phyloP scores from a whole-genome alignment of 2,113 vertebrate species.

The Catharus minimus region DNA sequence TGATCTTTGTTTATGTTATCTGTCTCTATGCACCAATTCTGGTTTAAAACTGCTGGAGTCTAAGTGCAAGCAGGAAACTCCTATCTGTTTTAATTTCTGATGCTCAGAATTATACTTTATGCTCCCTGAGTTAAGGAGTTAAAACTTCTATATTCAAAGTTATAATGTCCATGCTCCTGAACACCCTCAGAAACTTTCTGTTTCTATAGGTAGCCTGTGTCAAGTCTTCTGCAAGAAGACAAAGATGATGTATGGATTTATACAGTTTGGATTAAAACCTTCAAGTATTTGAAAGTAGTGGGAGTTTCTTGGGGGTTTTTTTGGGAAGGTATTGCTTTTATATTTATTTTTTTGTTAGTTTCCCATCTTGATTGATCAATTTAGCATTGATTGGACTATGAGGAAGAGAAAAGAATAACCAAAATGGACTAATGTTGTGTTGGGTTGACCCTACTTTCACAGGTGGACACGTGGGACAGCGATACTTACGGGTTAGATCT shows the following conservation, averaged over 20 bases:
- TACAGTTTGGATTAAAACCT: not conserved
- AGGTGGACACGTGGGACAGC: conserved; percentile 41
- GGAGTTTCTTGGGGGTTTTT: not conserved
- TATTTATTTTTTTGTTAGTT: not conserved
- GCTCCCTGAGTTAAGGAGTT: not conserved
- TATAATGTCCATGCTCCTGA: not conserved
- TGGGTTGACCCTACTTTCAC: not conserved
- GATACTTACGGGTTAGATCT: conserved; percentile 28
- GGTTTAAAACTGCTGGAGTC: not conserved
- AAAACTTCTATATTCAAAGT: not conserved
- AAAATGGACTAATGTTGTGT: too few species aligned
- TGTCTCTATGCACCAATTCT: not conserved
- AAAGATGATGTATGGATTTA: not conserved
- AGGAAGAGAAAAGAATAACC: not conserved
- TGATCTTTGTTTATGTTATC: not conserved
- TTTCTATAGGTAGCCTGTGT: not conserved
- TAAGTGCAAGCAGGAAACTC: not conserved
- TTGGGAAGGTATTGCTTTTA: not conserved
- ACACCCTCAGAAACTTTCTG: not conserved
- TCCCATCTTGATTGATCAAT: not conserved
- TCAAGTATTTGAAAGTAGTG: not conserved
- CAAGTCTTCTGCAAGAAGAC: not conserved
- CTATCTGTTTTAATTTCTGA: not conserved
- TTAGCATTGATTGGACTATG: not conserved
- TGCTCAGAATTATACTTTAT: not conserved